Evolutionary conservation across 2,797 vertebrate genomes (phyloP), one percentile per base, ranked within the genome.

Genomic region (Cryptoblepharus egeriae): DNA sequence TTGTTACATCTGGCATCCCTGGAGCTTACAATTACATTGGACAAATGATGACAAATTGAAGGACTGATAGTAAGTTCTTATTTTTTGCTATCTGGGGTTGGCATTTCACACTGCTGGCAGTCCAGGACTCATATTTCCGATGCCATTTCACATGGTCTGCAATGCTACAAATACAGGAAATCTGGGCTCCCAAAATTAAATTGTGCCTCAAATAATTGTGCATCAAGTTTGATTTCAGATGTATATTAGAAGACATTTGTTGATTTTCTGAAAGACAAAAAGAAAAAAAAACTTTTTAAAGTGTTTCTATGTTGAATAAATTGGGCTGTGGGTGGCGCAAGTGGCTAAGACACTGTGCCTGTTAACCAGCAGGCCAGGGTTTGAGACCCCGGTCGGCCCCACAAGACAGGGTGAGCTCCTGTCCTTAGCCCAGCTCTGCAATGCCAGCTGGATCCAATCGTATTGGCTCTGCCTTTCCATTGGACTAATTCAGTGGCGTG

Each of bases 11-110:
- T 88, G 85, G 85, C 87, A 89, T 68, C 65, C 1, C n/a, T 87
- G 72, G 58, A 89, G 42, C 65, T 88, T 61, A 77, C 87, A 90
- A n/a, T 92, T 89, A 87, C 89, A 89, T 57, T 37, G 61, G 65
- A 87, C 65, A 93, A 90, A 94, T 45, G 35, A 92, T 92, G 91
- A 93, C 75, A 93, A 91, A 93, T 88, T 89, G 90, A 89, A 89
- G 35, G 73, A 86, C 11, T 28, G 71, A 83, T 85, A 83, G 85
- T 78, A 91, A 84, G 49, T 73, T 57, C 85, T 79, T 65, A 80
- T 55, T 79, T 91, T 65, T 89, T 88, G 83, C 68, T 2, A 0
- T 78, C 76, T 67, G 7, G 55, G 26, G 83, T 89, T 82, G 81
- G 57, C 63, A 75, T 84, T 84, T 82, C 77, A 87, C 49, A 45